phyloP scores from a whole-genome alignment of 2,113 vertebrate genomes.

The Channa maculata region DNA sequence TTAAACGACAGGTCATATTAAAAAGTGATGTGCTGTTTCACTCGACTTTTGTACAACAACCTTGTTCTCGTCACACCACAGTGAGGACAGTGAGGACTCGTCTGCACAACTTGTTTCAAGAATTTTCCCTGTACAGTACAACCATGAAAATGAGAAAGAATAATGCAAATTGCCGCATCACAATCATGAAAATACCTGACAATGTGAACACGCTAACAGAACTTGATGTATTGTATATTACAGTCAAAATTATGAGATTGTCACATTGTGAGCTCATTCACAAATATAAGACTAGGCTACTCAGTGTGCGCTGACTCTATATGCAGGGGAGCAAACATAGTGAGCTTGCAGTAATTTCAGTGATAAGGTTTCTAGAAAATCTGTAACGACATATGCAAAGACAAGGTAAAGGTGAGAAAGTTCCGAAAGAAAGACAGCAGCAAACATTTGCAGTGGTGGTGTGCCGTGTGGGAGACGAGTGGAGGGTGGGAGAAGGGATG shows the following conservation, averaged over 20 bases:
- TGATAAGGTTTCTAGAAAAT: conserved; percentile 46
- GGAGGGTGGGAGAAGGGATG: conserved; percentile 57
- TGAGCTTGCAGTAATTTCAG: neutral
- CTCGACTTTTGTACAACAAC: no score
- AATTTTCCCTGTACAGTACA: neutral
- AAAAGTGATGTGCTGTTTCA: neutral
- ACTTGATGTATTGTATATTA: no score
- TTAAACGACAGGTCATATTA: neutral
- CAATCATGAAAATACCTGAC: no score
- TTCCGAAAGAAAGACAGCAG: conserved; percentile 14
- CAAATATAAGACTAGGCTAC: no score
- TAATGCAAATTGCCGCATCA: no score
- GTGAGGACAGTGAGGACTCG: no score
- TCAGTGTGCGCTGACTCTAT: no score
- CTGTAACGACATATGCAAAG: conserved; percentile 9
- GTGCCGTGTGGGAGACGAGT: conserved; percentile 78
- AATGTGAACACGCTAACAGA: no score
- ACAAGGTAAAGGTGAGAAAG: conserved; percentile 54
- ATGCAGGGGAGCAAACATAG: neutral
- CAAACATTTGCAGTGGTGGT: conserved; percentile 76
- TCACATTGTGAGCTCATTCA: neutral
- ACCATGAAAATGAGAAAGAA: neutral
- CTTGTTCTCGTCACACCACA: no score
- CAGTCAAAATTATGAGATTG: neutral
- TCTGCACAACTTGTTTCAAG: neutral